phyloP scores from a whole-genome alignment of 2,113 vertebrate species.

The Eretmochelys imbricata region DNA sequence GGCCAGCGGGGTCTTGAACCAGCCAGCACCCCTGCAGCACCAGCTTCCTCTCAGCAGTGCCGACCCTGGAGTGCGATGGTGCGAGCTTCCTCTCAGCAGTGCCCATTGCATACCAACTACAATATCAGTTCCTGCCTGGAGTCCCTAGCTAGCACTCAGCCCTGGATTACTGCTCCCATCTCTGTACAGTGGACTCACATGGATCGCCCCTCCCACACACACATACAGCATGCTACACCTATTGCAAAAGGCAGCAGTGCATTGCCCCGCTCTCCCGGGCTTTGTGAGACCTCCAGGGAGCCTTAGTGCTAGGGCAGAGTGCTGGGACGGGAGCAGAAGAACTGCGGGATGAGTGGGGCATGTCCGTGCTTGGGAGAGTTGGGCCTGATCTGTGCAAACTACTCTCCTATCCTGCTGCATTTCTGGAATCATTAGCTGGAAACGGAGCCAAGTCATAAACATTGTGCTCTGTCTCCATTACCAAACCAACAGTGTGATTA shows the following conservation, averaged over 20 bases:
- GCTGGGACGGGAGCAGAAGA: not conserved
- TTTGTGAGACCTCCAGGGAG: not conserved
- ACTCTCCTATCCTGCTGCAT: not conserved
- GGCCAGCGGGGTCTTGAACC: not conserved
- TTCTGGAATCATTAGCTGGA: not conserved
- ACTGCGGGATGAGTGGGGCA: not conserved
- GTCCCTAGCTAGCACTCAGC: not conserved
- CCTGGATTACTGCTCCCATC: not conserved
- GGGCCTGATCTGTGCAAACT: not conserved
- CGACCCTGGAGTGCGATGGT: not conserved
- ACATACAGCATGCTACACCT: not conserved
- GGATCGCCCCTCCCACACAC: no score
- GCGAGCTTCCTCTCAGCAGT: not conserved
- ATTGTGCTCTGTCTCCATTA: not conserved
- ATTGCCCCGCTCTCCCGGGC: not conserved
- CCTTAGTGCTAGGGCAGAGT: not conserved
- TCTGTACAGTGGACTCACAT: not conserved
- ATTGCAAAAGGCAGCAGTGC: not conserved
- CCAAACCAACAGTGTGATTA: not conserved
- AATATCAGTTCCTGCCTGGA: not conserved
- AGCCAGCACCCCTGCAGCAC: not conserved
- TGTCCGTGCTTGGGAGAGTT: not conserved
- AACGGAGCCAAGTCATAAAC: not conserved
- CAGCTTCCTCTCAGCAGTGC: not conserved
- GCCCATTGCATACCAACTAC: accelerated